Evolutionary conservation across 1,140 invertebrate species (phyloP).

Genomic region (Asbolus verrucosus): DNA sequence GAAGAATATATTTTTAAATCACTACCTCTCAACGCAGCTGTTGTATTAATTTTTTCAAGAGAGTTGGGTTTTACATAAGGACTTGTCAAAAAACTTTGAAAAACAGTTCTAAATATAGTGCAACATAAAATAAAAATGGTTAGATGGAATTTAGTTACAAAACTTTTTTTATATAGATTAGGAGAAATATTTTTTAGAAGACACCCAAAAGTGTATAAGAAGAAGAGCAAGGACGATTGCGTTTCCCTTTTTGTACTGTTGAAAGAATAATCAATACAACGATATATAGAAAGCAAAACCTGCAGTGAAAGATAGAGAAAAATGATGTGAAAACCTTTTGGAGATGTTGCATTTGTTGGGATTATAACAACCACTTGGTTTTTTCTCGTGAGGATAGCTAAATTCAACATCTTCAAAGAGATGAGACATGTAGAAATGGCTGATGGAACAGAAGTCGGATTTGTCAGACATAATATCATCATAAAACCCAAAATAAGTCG

Average conservation of each 20-base stretch:
- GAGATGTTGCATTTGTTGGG: background rate
- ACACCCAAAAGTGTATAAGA: background rate
- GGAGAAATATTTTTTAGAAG: too few species aligned
- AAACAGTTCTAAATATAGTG: background rate
- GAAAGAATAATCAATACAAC: too few species aligned
- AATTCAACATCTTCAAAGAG: background rate
- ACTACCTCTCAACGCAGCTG: conserved; percentile 8
- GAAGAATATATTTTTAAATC: conserved; percentile 20
- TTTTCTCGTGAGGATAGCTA: conserved; percentile 14
- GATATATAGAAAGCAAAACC: background rate
- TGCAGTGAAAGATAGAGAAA: background rate
- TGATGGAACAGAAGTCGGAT: conserved; percentile 24
- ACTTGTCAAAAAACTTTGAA: conserved; percentile 8
- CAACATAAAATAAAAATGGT: background rate
- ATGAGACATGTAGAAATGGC: background rate
- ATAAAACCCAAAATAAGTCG: conserved; percentile 3
- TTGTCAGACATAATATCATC: conserved; percentile 1
- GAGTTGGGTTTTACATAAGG: conserved; percentile 5
- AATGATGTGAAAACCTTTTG: background rate
- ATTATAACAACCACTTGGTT: conserved; percentile 5
- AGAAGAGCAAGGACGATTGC: too few species aligned
- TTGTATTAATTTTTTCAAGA: conserved; percentile 1
- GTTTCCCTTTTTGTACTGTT: too few species aligned
- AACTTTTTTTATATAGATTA: too few species aligned
- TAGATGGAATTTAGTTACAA: background rate